Base-by-base conservation (phyloP, 2,113 vertebrate species). In the Prionailurus viverrinus region DNA sequence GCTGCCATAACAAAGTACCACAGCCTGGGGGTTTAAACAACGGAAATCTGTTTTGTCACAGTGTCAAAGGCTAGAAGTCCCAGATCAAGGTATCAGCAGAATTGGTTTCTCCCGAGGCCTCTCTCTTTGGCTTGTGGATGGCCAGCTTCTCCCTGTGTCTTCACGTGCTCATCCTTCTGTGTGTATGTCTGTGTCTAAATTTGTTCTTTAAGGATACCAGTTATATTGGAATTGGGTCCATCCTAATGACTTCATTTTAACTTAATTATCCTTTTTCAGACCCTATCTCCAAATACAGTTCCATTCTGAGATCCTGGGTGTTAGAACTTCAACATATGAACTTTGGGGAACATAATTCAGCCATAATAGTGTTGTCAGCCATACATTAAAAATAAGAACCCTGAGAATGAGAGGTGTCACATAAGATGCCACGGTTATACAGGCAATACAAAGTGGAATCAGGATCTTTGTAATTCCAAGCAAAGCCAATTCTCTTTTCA, bases 1-100 rank as follows among this genome's bases (percentile, higher is more conserved):
- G 33, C 19, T 88, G 36, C 16, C 31, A 51, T 90, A 73, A 69
- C 23, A 83, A 89, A 92, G 55, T 73, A 39, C 41, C 63, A 84
- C 63, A 92, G 4, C 36, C 63, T 45, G n/a, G 15, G 79, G 63
- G 51, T 92, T 91, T 83, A 71, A 96, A 97, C n/a, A 81, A 61
- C 5, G 80, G n/a, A 88, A 14, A 79, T 78, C 71, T 63, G 48
- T 91, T 96, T 92, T 79, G 69, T 79, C 71, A 73, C 18, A 45
- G 45, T 92, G 78, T 84, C 80, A n/a, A 73, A 85, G n/a, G 15
- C 63, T 84, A 9, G 12, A 69, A 91, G 82, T 45, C 68, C 36
- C 36, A 80, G 53, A 88, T 83, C 16, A 83, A 92, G 33, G 16
- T 92, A 9, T 83, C 33, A 48, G 21, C 51, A 89, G 71, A 88